Base-by-base conservation (phyloP, 2,797 vertebrate species). In the Harpagifer antarcticus region DNA sequence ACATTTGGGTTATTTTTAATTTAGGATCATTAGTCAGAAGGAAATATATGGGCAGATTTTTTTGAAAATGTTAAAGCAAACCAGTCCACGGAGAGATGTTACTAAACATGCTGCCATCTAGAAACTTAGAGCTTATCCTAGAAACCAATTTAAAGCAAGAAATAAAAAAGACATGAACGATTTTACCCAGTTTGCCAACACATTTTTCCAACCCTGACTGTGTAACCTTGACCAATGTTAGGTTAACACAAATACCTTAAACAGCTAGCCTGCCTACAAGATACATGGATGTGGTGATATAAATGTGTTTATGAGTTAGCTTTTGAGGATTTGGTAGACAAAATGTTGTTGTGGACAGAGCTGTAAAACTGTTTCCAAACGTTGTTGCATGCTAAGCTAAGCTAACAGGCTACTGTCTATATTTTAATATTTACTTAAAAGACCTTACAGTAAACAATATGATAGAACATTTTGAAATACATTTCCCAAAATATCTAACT, bases 1-100 rank as follows among this genome's bases (percentile, higher is more conserved):
- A 73, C 8, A 37, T 44, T 13, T 40, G 55, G 45, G 11, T 70
- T 82, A 47, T 61, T 74, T 82, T 78, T 60, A 13, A 70, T 73
- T 64, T 64, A 9, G 27, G 17, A 53, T 56, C 44, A n/a, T 53
- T 61, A 37, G 6, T 45, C 31, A 4, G 42, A 68, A 47, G 27
- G 11, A 61, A 63, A 64, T 47, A 60, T 17, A 42, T 45, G 14
- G 5, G 43, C 17, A 23, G 16, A 37, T 20, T 8, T 55, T 68
- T 64, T 60, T 60, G 33, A 16, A 27, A 62, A 69, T 23, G 17
- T 6, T 57, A 53, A 68, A 43, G 23, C 17, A 64, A 64, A 63
- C 7, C 10, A 54, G 17, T 11, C 23, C 50, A 27, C 27, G 5
- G 43, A 43, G 20, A 50, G 23, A 12, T 12, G 45, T 31, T 42